Evolutionary conservation across 2,888 invertebrate species (phyloP), one percentile per base, ranked within the genome.

Genomic region (Clanis bilineata): DNA sequence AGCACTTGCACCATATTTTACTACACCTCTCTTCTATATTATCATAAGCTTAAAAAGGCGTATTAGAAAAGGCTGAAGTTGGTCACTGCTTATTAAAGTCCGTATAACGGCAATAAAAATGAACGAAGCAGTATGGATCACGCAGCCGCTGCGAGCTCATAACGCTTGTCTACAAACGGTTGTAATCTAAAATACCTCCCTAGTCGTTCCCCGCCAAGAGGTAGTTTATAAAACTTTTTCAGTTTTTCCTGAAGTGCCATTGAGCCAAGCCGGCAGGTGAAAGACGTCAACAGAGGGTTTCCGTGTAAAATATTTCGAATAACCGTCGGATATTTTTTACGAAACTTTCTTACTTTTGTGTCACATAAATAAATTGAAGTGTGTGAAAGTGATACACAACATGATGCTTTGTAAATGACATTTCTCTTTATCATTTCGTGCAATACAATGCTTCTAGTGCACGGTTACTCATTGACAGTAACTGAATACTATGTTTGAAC

Each of bases 241-340:
- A 74, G 72, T 74, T 74, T 66, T 70, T 69, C 68, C 68, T 70
- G 64, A 77, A 79, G 76, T 74, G 71, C 73, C 72, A 73, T 77
- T 76, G 69, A 72, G 74, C 63, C 74, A 74, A 78, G 76, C 76
- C 68, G 74, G 70, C 68, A 70, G 72, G 64, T 69, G 70, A 72
- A 71, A 67, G 66, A 73, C 70, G 67, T 71, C 71, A 70, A 71
- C 68, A 70, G 62, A 64, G 65, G 64, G 58, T 61, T 54, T 62
- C 59, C 62, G 64, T 69, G 67, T 70, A 72, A 72, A 66, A 68
- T 71, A 68, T 72, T 72, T 64, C 64, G 64, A 69, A 71, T 67
- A 68, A 69, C 66, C 64, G 66, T 66, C 62, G 64, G 64, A 68
- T 72, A 66, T 68, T 70, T 68, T 64, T 59, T 65, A 47, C 36